Evolutionary conservation across 2,888 invertebrate genomes (phyloP).

Genomic region (Caenorhabditis wallacei): DNA sequence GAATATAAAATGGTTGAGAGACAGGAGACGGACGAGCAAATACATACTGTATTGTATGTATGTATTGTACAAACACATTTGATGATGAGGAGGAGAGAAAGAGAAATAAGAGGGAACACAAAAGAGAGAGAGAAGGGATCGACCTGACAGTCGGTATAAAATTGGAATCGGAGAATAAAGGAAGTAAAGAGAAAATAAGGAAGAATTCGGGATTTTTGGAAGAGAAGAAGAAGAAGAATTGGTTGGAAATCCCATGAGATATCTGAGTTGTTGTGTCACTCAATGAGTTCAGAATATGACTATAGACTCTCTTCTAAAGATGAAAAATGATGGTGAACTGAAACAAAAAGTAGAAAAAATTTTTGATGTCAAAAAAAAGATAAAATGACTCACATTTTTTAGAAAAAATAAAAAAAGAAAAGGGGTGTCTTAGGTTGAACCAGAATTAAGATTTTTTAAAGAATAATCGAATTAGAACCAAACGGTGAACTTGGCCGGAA

Average conservation of each 20-base stretch:
- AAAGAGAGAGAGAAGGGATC: constrained; percentile 46
- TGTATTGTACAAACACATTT: constrained; percentile 64
- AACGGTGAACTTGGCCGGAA: neutral
- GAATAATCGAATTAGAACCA: neutral
- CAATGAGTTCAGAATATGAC: constrained; percentile 47
- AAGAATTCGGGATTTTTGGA: constrained; percentile 23
- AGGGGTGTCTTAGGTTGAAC: neutral
- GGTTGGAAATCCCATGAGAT: constrained; percentile 23
- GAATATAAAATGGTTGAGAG: constrained; percentile 46
- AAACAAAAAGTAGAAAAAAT: constrained; percentile 1
- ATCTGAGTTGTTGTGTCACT: constrained; percentile 24
- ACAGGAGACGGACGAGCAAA: constrained; percentile 51
- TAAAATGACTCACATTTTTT: neutral
- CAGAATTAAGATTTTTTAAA: neutral
- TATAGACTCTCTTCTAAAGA: constrained; percentile 2
- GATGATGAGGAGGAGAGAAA: constrained; percentile 56
- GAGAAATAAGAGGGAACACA: constrained; percentile 51
- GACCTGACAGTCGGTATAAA: constrained; percentile 42
- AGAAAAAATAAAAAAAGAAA: neutral
- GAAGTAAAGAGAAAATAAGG: constrained; percentile 19
- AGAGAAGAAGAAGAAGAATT: constrained; percentile 4
- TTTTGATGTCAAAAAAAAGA: neutral
- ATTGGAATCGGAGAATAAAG: constrained; percentile 49
- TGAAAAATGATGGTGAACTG: neutral
- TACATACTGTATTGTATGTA: constrained; percentile 61